These are phyloP conservation scores for Tenthredo amoena DNA, from an alignment of 2,888 invertebrate genomes.

Conservation along the genomic window DNA sequence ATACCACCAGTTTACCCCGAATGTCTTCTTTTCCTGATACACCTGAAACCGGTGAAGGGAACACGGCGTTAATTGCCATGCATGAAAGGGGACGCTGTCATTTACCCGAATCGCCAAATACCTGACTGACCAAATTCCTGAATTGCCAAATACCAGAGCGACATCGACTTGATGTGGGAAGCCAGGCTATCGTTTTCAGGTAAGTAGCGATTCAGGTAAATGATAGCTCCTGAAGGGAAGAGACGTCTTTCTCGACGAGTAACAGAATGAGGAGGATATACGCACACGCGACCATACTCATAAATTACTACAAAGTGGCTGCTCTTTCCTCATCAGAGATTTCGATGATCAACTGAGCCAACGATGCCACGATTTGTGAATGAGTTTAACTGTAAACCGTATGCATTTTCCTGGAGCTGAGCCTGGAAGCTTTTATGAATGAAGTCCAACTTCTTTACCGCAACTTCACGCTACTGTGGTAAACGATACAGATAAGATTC, in stretches of 20 bases:
- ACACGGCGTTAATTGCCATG: background rate
- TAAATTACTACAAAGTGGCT: background rate
- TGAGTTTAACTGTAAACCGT: background rate
- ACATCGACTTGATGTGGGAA: too few relatives aligned
- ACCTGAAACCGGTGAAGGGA: background rate
- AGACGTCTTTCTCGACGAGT: background rate
- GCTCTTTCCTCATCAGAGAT: background rate
- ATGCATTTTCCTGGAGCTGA: background rate
- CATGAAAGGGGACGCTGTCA: background rate
- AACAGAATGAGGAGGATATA: background rate
- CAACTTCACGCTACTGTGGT: background rate
- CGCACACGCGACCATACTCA: background rate
- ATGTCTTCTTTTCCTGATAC: background rate
- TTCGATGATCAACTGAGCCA: background rate
- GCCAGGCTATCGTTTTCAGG: too few relatives aligned
- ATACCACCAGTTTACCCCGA: background rate
- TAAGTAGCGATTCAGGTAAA: background rate
- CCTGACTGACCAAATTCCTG: too few relatives aligned
- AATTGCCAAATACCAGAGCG: too few relatives aligned
- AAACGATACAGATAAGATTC: background rate
- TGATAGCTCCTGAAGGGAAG: background rate
- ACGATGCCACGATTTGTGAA: background rate
- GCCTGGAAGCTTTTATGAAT: background rate
- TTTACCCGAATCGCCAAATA: too few relatives aligned
- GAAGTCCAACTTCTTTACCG: background rate